Percentiles rank a stretch among this genome's conserved stretches.
Evolutionary conservation across 2,113 vertebrate genomes (phyloP).

Genomic region (Bungarus multicinctus): DNA sequence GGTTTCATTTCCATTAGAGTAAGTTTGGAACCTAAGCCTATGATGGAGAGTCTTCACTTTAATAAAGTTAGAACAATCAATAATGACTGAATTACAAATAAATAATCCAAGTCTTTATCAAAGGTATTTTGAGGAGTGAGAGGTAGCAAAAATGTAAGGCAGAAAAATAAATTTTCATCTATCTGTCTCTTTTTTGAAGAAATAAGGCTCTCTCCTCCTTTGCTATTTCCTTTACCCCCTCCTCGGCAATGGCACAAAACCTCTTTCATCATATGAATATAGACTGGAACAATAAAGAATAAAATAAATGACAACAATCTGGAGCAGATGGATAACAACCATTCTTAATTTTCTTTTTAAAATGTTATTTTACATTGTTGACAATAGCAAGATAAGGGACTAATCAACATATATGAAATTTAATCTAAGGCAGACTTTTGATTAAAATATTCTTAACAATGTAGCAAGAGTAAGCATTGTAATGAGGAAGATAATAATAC

Average conservation of each 20-base stretch:
- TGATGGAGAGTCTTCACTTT: not conserved
- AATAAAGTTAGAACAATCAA: not conserved
- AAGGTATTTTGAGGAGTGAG: not conserved
- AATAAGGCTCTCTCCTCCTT: not conserved
- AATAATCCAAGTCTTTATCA: not conserved
- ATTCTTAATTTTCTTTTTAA: not conserved
- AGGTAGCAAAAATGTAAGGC: not conserved
- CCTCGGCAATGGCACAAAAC: no score
- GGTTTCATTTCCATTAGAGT: not conserved
- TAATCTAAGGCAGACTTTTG: not conserved
- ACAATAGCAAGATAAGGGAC: not conserved
- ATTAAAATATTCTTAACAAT: not conserved
- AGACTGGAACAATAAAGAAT: not conserved
- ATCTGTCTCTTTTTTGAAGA: not conserved
- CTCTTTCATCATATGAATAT: not conserved
- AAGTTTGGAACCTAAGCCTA: not conserved
- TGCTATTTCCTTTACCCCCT: not conserved
- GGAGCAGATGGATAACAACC: not conserved
- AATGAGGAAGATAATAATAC: not conserved
- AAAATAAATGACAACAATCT: not conserved
- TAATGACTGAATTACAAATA: not conserved
- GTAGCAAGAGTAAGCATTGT: not conserved
- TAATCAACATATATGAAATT: not conserved
- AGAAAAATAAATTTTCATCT: not conserved
- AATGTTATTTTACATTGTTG: not conserved